A percentile compares a stretch with the other conserved stretches of the same genome.
phyloP scores from a whole-genome alignment of 2,797 vertebrate genomes.

The Intellagama lesueurii region DNA sequence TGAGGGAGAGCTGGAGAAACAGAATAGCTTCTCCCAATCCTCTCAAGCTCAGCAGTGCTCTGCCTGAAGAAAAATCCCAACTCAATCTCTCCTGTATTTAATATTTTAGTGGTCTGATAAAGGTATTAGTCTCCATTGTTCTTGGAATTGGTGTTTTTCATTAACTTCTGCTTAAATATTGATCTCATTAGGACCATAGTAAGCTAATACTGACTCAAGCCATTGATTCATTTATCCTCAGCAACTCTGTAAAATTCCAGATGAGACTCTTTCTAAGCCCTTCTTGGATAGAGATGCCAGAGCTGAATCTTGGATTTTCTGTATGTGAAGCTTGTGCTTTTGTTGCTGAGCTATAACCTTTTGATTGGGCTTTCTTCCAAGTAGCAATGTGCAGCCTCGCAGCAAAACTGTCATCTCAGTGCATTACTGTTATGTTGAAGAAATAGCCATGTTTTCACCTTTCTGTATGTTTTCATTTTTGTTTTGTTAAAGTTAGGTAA shows the following conservation, averaged over 20 bases:
- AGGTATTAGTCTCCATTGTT: too few species aligned
- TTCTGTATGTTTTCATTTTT: slow-evolving; percentile 54
- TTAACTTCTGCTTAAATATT: neutral
- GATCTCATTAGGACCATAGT: neutral
- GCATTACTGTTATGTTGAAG: neutral
- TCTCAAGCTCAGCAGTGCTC: too few species aligned
- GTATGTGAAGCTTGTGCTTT: neutral
- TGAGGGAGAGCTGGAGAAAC: too few species aligned
- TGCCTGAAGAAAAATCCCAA: too few species aligned
- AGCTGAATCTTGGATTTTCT: neutral
- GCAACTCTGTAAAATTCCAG: neutral
- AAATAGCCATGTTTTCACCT: slow-evolving; percentile 42
- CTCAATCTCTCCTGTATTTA: too few species aligned
- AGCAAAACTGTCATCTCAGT: too few species aligned
- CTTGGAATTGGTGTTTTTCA: too few species aligned
- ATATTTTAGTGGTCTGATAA: too few species aligned
- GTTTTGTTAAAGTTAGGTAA: neutral
- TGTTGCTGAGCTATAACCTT: neutral
- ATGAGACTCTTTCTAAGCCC: neutral
- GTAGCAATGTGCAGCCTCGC: too few species aligned
- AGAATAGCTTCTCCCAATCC: too few species aligned
- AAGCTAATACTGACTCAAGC: neutral
- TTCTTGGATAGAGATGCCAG: neutral
- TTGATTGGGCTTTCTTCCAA: neutral
- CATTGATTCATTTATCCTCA: neutral